Evolutionary conservation across 2,888 invertebrate genomes (phyloP).

Genomic region (Eupithecia exiguata): DNA sequence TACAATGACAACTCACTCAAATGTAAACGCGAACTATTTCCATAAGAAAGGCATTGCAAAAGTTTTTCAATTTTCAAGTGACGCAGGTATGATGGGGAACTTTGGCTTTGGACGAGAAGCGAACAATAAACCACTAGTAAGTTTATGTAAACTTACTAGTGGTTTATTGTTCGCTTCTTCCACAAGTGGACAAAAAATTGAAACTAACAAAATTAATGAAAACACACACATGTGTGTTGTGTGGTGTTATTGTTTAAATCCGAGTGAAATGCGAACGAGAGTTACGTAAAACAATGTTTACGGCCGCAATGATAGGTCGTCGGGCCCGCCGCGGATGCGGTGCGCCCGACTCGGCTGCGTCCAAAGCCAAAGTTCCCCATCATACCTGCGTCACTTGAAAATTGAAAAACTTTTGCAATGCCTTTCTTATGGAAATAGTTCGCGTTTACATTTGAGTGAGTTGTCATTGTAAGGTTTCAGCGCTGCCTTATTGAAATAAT

Average conservation of each 20-base stretch:
- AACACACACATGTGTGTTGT: too few relatives aligned
- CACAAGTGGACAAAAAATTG: too few relatives aligned
- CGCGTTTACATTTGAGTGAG: conserved; percentile 80
- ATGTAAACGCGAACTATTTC: conserved; percentile 81
- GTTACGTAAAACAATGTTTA: conserved; percentile 38
- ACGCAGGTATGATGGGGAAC: conserved; percentile 82
- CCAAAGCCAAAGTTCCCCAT: conserved; percentile 78
- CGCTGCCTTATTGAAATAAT: conserved; percentile 66
- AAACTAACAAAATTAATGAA: too few relatives aligned
- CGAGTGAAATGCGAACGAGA: conserved; percentile 20
- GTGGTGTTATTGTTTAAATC: conserved; percentile 15
- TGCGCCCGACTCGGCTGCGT: conserved; percentile 54
- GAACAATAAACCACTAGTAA: too few relatives aligned
- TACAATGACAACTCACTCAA: conserved; percentile 82
- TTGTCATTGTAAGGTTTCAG: conserved; percentile 80
- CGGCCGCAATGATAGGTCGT: conserved; percentile 35
- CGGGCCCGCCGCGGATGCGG: conserved; percentile 41
- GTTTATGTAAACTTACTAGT: too few relatives aligned
- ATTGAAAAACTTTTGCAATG: conserved; percentile 83
- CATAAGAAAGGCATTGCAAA: conserved; percentile 82
- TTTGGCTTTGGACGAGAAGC: conserved; percentile 76
- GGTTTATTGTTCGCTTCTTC: too few relatives aligned
- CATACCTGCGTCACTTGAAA: conserved; percentile 83
- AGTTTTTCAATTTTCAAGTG: conserved; percentile 84
- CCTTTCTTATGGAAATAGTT: conserved; percentile 83